Percentiles rank a stretch among this genome's conserved stretches.
These are phyloP conservation scores for Mimumesa dahlbomi DNA, from an alignment of 2,888 invertebrate genomes.

Conservation along the genomic window DNA sequence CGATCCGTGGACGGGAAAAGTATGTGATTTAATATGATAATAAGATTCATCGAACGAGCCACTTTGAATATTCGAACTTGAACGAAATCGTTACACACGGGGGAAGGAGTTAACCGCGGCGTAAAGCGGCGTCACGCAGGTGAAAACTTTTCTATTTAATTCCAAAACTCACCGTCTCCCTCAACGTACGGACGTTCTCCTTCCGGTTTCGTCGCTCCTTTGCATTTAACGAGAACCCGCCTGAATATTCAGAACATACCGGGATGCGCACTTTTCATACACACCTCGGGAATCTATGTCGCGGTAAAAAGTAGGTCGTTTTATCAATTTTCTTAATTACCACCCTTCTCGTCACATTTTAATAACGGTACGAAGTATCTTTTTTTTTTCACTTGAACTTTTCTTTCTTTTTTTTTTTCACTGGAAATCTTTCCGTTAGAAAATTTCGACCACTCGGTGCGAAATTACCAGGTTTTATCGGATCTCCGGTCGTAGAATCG, in stretches of 20 bases:
- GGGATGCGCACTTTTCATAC: slow-evolving; percentile 6
- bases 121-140: slow-evolving; percentile 21
- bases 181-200: slow-evolving; percentile 15
- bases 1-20: too few relatives aligned
- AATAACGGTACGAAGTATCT: not conserved
- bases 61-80: slow-evolving; percentile 2
- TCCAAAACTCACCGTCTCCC: too few relatives aligned
- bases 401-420: too few relatives aligned
- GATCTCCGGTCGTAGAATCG: too few relatives aligned
- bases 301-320: slow-evolving; percentile 11
- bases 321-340: slow-evolving; percentile 40
- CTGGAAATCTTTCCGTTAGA: too few relatives aligned
- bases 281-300: not conserved
- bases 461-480: too few relatives aligned
- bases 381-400: too few relatives aligned
- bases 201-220: slow-evolving; percentile 47
- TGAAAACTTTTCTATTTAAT: slow-evolving; percentile 48
- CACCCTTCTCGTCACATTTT: too few relatives aligned
- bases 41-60: too few relatives aligned
- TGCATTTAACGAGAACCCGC: slow-evolving; percentile 48
- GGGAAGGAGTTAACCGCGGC: slow-evolving; percentile 1
- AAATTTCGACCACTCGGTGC: too few relatives aligned
- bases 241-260: slow-evolving; percentile 49
- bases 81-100: slow-evolving; percentile 1
- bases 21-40: too few relatives aligned